phyloP scores from a whole-genome alignment of 2,797 vertebrate species.

The Brachymystax lenok region DNA sequence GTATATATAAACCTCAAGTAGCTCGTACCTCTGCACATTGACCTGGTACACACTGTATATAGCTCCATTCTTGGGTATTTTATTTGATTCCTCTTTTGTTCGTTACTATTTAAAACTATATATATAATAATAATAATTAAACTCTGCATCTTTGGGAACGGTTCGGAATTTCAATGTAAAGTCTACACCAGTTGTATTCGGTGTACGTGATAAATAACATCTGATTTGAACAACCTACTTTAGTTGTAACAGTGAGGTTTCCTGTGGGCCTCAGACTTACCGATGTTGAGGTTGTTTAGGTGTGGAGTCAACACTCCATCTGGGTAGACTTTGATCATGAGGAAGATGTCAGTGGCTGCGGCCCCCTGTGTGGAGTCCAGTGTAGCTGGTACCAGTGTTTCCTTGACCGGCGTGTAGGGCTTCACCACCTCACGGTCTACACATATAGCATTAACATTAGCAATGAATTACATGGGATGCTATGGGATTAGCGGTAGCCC shows the following conservation, averaged over 20 bases:
- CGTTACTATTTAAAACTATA: too few relatives aligned
- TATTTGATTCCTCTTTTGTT: too few relatives aligned
- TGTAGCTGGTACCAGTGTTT: constrained; percentile 69
- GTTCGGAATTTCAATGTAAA: too few relatives aligned
- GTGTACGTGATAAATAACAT: too few relatives aligned
- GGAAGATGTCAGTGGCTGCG: constrained; percentile 75
- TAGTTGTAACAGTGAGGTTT: not conserved
- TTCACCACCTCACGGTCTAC: constrained; percentile 87
- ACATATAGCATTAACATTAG: constrained; percentile 15
- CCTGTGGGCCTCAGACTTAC: constrained; percentile 63
- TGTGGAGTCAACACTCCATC: constrained; percentile 83
- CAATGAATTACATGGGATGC: not conserved
- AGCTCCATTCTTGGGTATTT: too few relatives aligned
- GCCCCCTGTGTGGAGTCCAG: constrained; percentile 53
- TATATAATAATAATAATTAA: too few relatives aligned
- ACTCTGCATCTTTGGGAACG: too few relatives aligned
- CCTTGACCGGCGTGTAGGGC: constrained; percentile 89
- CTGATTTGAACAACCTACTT: not conserved
- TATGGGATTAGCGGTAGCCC: not conserved
- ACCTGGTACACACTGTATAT: too few relatives aligned
- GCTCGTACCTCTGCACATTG: too few relatives aligned
- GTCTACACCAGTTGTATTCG: too few relatives aligned
- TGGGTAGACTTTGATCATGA: constrained; percentile 94
- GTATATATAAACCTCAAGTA: too few relatives aligned
- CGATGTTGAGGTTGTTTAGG: constrained; percentile 79